Base-by-base conservation (phyloP, 2,888 invertebrate genomes). In the Operophtera brumata region DNA sequence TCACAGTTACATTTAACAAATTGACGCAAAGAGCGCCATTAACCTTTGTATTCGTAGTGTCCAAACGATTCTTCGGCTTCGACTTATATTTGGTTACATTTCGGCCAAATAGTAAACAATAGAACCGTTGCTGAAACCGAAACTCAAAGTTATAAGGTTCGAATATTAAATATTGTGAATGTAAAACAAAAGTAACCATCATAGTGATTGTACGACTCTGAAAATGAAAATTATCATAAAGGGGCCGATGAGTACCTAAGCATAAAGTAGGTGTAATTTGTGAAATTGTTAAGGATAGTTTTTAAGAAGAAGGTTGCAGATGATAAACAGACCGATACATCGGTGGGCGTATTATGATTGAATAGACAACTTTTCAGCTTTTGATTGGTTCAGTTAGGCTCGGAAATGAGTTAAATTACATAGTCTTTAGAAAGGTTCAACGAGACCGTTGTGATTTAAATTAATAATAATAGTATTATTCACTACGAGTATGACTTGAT, bases 1-100 rank as follows among this genome's bases (percentile, higher is more conserved):
- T 68, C 58, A 49, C 42, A 43, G 56, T 60, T 64, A 59, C 64
- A 65, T 58, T 58, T 56, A 64, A 61, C 57, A 54, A 58, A 68
- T 65, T 66, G 60, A 44, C 43, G 50, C 54, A 34, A 59, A 62
- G 65, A 59, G 57, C 59, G 59, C 55, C 62, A 64, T 65, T 66
- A 56, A 64, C 61, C 54, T 58, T 61, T 50, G 60, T 61, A 60
- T 47, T 61, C 32, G 42, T 55, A 47, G 41, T 40, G 40, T 40
- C 40, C 8, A 13, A 41, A 35, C 4, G 36, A 20, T 35, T 40
- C 35, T 56, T 52, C 51, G 45, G 44, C 30, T 14, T 40, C 20
- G n/a, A 45, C 11, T 20, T 20, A 20, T 4, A 20, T 54, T 44
- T 13, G 14, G 39, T 46, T 13, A 28, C 36, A 4, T 36, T 49